These are phyloP conservation scores for Leptonema lineaticorne DNA, from an alignment of 1,140 invertebrate genomes.

Conservation along the genomic window DNA sequence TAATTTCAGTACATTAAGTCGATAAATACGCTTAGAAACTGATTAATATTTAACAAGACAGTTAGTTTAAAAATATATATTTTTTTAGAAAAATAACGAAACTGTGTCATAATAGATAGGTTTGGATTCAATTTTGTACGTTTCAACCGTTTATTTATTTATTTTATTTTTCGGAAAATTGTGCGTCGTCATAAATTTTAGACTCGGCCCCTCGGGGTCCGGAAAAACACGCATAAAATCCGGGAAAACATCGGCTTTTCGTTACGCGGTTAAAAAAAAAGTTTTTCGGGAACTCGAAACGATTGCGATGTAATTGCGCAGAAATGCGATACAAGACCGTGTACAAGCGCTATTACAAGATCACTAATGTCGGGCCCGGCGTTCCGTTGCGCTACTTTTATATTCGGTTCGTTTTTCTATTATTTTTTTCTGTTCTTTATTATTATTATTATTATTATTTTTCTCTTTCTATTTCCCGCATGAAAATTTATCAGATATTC, in stretches of 20 bases:
- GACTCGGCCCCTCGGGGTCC: not conserved
- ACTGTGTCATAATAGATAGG: not conserved
- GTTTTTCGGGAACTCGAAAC: not conserved
- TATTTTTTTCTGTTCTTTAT: no score
- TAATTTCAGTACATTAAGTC: no score
- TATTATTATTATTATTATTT: no score
- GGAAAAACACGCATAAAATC: not conserved
- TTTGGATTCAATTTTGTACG: not conserved
- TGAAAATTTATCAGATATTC: not conserved
- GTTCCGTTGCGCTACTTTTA: no score
- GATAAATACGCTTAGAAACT: not conserved
- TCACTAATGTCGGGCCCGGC: not conserved
- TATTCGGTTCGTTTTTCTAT: no score
- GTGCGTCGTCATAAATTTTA: not conserved
- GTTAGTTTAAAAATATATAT: not conserved
- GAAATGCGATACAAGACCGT: conserved; percentile 3
- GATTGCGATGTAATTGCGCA: conserved; percentile 10
- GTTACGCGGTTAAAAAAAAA: not conserved
- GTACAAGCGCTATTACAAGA: not conserved
- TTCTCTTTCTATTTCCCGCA: no score
- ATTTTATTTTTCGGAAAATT: no score
- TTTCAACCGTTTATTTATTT: not conserved
- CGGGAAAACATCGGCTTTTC: not conserved
- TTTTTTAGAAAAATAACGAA: not conserved
- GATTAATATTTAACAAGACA: not conserved